Evolutionary conservation across 2,888 invertebrate species (phyloP).

Genomic region (Polyommatus iphigenia): DNA sequence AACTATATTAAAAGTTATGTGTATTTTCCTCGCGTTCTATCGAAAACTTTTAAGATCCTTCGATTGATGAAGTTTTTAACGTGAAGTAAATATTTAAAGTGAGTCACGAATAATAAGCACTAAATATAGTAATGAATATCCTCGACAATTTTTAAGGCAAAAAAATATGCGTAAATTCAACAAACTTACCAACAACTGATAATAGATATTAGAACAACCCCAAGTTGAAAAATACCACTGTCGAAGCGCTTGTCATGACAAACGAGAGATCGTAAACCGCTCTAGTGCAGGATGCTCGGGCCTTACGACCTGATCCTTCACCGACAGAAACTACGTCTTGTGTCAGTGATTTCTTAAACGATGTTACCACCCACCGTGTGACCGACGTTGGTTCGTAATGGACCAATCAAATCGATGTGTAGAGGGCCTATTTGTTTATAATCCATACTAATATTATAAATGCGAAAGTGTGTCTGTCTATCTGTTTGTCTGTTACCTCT

Average conservation of each 20-base stretch:
- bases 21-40: background rate
- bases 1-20: background rate
- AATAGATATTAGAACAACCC: background rate
- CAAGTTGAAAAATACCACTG: constrained; percentile 18
- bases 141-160: too few species aligned
- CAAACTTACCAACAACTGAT: too few species aligned
- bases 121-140: too few species aligned
- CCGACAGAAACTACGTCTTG: constrained; percentile 23
- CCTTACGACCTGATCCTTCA: constrained; percentile 54
- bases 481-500: too few species aligned
- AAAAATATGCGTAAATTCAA: too few species aligned
- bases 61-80: too few species aligned
- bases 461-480: too few species aligned
- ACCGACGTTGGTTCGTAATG: background rate
- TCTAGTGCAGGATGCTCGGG: constrained; percentile 42
- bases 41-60: background rate
- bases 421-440: too few species aligned
- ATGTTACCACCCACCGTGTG: background rate
- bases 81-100: too few species aligned
- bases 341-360: background rate
- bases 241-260: constrained; percentile 48
- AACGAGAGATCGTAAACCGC: constrained; percentile 52
- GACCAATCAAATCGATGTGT: too few species aligned
- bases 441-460: too few species aligned
- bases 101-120: background rate